Evolutionary conservation across 2,888 invertebrate genomes (phyloP), one percentile per base, ranked within the genome.

Genomic region (Stenotaenia linearis): DNA sequence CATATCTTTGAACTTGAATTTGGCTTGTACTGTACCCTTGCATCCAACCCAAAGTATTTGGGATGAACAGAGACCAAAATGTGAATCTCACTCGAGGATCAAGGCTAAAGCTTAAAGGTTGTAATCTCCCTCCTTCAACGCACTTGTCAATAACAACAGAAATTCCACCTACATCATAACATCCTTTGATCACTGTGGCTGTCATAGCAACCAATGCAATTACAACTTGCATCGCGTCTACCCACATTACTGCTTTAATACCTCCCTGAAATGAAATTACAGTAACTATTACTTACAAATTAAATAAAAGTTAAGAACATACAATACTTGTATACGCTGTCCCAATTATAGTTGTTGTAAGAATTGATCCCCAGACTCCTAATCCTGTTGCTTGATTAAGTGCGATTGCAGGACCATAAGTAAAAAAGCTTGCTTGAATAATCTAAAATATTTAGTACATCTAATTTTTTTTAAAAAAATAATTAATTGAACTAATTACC

Each of bases 201-300:
- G 37, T 9, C 32, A 78, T 18, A 30, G 78, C 56, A 1, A 69
- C 30, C 21, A 37, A 61, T 30, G 30, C 28, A 18, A 78, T 35
- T 12, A 78, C 12, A 28, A 78, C 30, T 69, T 78, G 78, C 56
- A 69, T 69, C 12, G 61, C 23, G 32, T 78, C 78, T 1, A 69
- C 35, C 78, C 78, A 78, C 69, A 78, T 61, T 7, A 78, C 78
- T 1, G 78, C 78, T 69, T 78, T 78, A 10, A 78, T 78, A n/a
- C 78, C 78, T 32, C 78, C 78, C 78, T 78, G 18, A 23, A 74
- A 74, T 74, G 2, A 4, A 21, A 74, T 25, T 30, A 9, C 1
- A 61, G 2, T 1, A n/a, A 15, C n/a, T 37, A 1, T 76, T 30
- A 76, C 12, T 76, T 12, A 18, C 9, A 76, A 6, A n/a, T 1